These are phyloP conservation scores for Spheniscus mendiculus DNA, from an alignment of 2,113 vertebrate species.

Conservation along the genomic window DNA sequence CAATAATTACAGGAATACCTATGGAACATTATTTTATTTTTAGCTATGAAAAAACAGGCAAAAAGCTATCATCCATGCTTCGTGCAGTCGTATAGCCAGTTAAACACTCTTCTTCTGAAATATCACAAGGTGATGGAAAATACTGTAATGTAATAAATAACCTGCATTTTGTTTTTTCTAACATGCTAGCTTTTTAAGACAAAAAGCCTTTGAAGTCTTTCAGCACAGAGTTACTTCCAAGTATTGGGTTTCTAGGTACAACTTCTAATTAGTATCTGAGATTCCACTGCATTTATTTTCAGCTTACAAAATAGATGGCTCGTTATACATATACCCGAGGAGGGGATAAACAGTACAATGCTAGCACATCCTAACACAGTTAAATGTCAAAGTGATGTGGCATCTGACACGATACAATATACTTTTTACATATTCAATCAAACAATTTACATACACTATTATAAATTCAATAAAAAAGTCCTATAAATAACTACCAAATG, in stretches of 20 bases:
- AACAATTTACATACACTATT: not conserved
- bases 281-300: not conserved
- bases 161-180: not conserved
- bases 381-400: not conserved
- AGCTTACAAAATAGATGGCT: not conserved
- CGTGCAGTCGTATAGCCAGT: not conserved
- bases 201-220: not conserved
- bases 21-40: not conserved
- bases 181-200: not conserved
- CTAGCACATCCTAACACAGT: not conserved
- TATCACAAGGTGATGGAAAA: not conserved
- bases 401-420: not conserved
- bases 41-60: not conserved
- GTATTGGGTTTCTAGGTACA: not conserved
- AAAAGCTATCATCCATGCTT: not conserved
- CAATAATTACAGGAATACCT: not conserved
- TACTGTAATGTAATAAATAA: not conserved
- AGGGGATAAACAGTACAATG: not conserved
- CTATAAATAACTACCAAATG: not conserved
- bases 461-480: not conserved
- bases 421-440: not conserved
- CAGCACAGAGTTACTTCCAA: not conserved
- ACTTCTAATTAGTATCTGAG: not conserved
- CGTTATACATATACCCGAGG: not conserved
- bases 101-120: not conserved